Base-by-base conservation (phyloP, 1,140 invertebrate genomes). In the Euschistus heros region DNA sequence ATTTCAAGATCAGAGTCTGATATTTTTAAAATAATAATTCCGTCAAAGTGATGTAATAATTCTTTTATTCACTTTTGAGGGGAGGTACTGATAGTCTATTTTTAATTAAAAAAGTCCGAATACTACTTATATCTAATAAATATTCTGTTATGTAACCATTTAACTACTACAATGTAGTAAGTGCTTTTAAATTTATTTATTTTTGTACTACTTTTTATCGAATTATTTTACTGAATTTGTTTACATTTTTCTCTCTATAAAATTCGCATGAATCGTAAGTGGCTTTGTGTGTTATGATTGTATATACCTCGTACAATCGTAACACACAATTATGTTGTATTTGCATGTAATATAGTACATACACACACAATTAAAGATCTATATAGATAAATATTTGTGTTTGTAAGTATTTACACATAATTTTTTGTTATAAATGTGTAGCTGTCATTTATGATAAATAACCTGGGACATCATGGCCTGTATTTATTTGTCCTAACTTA, bases 1-100 rank as follows among this genome's bases (percentile, higher is more conserved):
- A 61, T 57, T 57, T 57, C 57, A 44, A 59, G 22, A 37, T 66
- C 22, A 44, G 64, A 66, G 64, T 66, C 64, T 66, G 64, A 65
- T 65, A 66, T 66, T 60, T 60, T 66, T 66, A 47, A 65, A 65
- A 47, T 47, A 65, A 65, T 22, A 46, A 22, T 37, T 44, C 50
- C 30, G 15, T 57, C 52, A 7, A 20, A 59, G 26, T 44, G 50
- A 44, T 22, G 33, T 44, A 46, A 54, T n/a, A 55, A 22, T 65
- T 24, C n/a, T 52, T 57, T 57, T 46, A 42, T 62, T 62, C 42
- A 24, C 37, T 46, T 62, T 62, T 62, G 17, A n/a, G 14, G 26
- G 61, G 61, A 61, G 26, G 37, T 47, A 47, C 61, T 62, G n/a
- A 62, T 62, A 46, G 37, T 4, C n/a, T 44, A 37, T 61, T 18